Evolutionary conservation across 92 coral and sea anemone genomes (phyloP).

Genomic region (Bergia puertoricense): DNA sequence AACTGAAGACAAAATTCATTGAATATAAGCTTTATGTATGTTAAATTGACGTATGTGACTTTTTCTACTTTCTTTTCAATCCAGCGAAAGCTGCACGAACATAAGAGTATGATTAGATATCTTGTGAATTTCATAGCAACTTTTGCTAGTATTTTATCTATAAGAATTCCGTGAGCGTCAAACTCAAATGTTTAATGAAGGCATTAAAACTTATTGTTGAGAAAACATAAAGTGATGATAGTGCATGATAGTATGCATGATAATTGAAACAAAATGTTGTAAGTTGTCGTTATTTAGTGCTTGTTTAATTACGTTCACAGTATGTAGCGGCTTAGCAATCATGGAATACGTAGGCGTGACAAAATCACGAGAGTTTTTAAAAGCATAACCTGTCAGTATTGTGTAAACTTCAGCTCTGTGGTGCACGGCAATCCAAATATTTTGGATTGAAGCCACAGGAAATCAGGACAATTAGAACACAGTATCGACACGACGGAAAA

Average conservation of each 20-base stretch:
- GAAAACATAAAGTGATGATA: not conserved
- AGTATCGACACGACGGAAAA: not conserved
- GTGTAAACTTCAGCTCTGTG: not conserved
- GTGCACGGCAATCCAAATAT: conserved; percentile 5
- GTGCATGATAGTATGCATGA: not conserved
- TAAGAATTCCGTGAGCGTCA: not conserved
- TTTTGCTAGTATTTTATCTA: not conserved
- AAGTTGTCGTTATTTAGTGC: not conserved
- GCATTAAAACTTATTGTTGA: not conserved
- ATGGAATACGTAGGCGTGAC: conserved; percentile 1
- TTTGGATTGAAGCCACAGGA: conserved; percentile 30
- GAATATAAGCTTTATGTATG: not conserved
- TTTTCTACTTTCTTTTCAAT: too few relatives aligned
- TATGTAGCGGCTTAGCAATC: not conserved
- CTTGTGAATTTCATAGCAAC: too few relatives aligned
- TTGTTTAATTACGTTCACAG: not conserved
- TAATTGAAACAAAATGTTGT: conserved; percentile 26
- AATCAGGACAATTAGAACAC: not conserved
- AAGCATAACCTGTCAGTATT: not conserved
- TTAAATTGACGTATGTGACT: too few relatives aligned
- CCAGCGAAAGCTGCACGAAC: not conserved
- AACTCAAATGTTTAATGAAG: not conserved
- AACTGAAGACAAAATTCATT: not conserved
- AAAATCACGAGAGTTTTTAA: not conserved
- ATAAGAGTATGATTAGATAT: too few relatives aligned